These are phyloP conservation scores for Galaxias olidus DNA, from an alignment of 2,797 vertebrate genomes.

Conservation along the genomic window DNA sequence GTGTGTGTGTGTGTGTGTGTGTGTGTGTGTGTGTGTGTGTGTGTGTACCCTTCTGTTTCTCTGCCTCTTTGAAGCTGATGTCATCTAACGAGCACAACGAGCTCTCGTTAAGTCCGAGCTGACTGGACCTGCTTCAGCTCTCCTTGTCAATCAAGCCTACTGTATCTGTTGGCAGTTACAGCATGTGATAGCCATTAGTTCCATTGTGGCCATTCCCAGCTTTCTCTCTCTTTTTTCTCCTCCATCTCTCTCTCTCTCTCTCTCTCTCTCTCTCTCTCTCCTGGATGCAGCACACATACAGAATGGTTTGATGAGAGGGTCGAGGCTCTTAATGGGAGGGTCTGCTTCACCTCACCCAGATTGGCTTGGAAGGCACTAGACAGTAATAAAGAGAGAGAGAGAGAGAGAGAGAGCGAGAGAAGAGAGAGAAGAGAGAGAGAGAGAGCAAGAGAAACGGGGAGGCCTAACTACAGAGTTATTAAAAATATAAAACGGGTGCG, in stretches of 20 bases:
- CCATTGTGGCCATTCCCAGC: slow-evolving; percentile 77
- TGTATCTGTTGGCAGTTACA: slow-evolving; percentile 73
- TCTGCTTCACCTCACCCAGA: slow-evolving; percentile 89
- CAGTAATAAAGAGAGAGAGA: slow-evolving; percentile 12
- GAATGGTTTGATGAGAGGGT: slow-evolving; percentile 73
- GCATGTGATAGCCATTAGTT: slow-evolving; percentile 90
- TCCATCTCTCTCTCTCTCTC: slow-evolving; percentile 3
- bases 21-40: too few relatives aligned
- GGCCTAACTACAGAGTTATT: slow-evolving; percentile 75
- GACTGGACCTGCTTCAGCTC: slow-evolving; percentile 10
- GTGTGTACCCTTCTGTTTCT: too few relatives aligned
- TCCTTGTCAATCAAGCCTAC: slow-evolving; percentile 62
- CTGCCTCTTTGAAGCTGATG: not conserved
- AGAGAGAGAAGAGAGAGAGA: slow-evolving; percentile 63
- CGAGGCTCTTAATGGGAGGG: slow-evolving; percentile 78
- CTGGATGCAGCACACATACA: slow-evolving; percentile 48
- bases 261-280: slow-evolving; percentile 23
- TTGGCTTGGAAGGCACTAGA: slow-evolving; percentile 80
- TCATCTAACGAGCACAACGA: slow-evolving; percentile 16
- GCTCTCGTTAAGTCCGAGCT: slow-evolving; percentile 1
- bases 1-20: too few relatives aligned
- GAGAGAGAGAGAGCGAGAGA: slow-evolving; percentile 47
- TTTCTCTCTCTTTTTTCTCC: not conserved
- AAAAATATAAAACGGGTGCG: slow-evolving; percentile 77
- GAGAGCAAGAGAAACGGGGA: too few relatives aligned